Evolutionary conservation across 2,888 invertebrate species (phyloP), one percentile per base, ranked within the genome.

Genomic region (Leptopilina drosophilae): DNA sequence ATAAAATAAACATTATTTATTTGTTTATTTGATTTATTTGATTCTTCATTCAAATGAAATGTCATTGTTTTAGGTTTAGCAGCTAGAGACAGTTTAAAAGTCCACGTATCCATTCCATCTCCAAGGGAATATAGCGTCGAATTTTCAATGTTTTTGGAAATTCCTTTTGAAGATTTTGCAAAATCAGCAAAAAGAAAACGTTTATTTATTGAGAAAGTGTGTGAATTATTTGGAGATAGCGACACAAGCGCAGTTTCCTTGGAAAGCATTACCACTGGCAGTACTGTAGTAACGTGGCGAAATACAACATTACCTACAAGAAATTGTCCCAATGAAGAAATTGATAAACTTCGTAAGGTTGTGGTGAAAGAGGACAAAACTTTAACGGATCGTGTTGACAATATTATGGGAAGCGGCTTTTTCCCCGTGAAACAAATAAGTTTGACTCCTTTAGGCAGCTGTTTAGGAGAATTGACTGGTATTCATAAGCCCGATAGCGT

Each of bases 131-230:
- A 95, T 78, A 95, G 95, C 26, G 95, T 96, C 0, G 96, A 97
- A 89, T 97, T 97, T 92, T 95, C 95, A 84, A 95, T 97, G 93
- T 95, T 95, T 0, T 92, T 98, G 88, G 95, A 95, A 84, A 94
- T 95, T 69, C 94, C 94, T 0, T 95, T 94, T 89, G 94, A 95
- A 9, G 93, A 94, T 56, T 95, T 97, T 83, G 94, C 94, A 0
- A 94, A 95, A 87, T 95, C 95, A 78, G 95, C 97, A 0, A 92
- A 93, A 46, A 94, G 95, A 89, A 96, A 97, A 88, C 94, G 96
- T 53, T 96, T 95, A 86, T 96, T 98, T 84, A 94, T 98, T 15
- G 96, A 97, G 89, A 96, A 96, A 84, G 90, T 98, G 33, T 94
- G 96, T 0, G 93, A 94, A 26, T 89, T 98, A 12, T 97, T 97